Base-by-base conservation (phyloP, 2,888 invertebrate genomes). In the Diarsia rubi region DNA sequence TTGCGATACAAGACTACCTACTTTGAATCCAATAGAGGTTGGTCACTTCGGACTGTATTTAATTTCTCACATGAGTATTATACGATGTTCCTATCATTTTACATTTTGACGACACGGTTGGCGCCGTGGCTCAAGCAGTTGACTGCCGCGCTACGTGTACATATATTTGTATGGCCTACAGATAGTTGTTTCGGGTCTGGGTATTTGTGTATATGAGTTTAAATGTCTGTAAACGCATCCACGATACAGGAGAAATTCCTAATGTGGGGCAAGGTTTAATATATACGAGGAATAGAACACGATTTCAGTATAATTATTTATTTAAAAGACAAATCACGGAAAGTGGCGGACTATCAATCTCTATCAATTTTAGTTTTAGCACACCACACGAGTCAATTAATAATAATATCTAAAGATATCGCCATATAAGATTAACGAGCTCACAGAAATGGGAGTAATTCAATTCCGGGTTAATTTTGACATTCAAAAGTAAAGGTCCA, bases 401-500 rank as follows among this genome's bases (percentile, higher is more conserved):
- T 5, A 47, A 64, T n/a, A 27, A 57, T 42, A 64, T 44, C n/a
- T 11, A 14, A 5, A 47, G 45, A 31, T 45, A n/a, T 27, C 19
- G 16, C 31, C 12, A 8, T n/a, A 19, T 47, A 47, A 37, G 37
- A 59, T 66, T 52, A 75, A 75, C 49, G 63, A 52, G n/a, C 45
- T 64, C 37, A 31, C 47, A 24, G 19, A 82, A 82, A 60, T 14
- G 52, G 62, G 19, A 37, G 42, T 63, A 66, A 78, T 70, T 47
- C 78, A 67, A 78, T 79, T 70, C 24, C 19, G 45, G 49, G 37
- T 67, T 68, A 82, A 80, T 82, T 80, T 82, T 60, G 79, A 78
- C 72, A 57, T 60, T 78, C 71, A 80, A 82, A 80, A 78, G 70
- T 82, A 54, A 82, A 78, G 79, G 79, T 64, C 67, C 83, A 83